These are phyloP conservation scores for Nysson spinosus DNA, from an alignment of 2,888 invertebrate species.

Conservation along the genomic window DNA sequence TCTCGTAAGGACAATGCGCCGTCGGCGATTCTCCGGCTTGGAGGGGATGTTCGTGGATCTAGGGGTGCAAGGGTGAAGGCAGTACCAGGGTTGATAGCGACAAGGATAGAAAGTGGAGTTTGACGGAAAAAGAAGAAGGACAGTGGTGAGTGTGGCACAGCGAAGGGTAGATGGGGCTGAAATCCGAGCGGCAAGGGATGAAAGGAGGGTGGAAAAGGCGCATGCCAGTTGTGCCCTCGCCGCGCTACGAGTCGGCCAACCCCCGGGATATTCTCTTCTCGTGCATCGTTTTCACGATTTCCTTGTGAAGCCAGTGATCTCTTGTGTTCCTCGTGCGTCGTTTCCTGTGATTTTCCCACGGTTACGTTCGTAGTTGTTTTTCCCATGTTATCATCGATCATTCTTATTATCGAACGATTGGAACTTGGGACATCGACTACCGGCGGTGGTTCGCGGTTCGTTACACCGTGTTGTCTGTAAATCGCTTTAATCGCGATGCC, in stretches of 20 bases:
- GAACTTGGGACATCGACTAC: no score
- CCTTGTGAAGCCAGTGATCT: no score
- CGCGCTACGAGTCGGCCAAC: conserved; percentile 66
- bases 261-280: conserved; percentile 22
- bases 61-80: conserved; percentile 6
- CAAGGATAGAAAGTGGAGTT: not conserved
- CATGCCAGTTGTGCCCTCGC: conserved; percentile 71
- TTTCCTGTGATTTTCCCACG: not conserved
- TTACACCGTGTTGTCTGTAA: no score
- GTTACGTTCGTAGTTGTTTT: not conserved
- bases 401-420: no score
- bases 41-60: conserved; percentile 16
- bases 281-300: conserved; percentile 6
- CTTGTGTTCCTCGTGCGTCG: not conserved
- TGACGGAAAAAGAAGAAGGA: conserved; percentile 19
- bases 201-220: conserved; percentile 57
- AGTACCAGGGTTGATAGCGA: not conserved
- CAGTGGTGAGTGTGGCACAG: conserved; percentile 10
- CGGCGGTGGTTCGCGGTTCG: no score
- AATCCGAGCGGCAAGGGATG: conserved; percentile 35
- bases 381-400: no score
- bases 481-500: no score
- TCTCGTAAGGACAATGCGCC: conserved; percentile 49
- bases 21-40: conserved; percentile 30
- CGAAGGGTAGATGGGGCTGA: conserved; percentile 13